A percentile compares a stretch with the other conserved stretches of the same genome.
Conservation (phyloP, 2,113 vertebrate genomes). For the Hemiscyllium ocellatum region DNA sequence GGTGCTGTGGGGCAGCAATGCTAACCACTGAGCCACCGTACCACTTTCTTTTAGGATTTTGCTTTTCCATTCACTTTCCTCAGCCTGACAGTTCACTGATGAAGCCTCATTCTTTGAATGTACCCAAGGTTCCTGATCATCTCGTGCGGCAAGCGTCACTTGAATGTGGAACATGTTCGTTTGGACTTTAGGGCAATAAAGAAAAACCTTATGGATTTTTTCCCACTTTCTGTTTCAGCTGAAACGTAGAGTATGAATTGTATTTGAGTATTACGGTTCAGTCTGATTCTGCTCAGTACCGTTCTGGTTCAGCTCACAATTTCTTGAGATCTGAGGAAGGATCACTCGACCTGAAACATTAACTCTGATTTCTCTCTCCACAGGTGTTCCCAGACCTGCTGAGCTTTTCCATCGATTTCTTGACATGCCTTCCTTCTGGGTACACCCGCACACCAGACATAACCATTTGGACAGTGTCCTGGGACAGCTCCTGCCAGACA, state of each 20-base stretch:
- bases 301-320: neutral
- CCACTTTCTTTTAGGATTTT: neutral
- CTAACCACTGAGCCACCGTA: no score
- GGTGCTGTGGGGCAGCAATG: no score
- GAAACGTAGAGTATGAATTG: neutral
- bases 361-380: no score
- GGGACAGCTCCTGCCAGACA: no score
- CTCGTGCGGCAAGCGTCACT: neutral
- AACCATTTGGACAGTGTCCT: neutral
- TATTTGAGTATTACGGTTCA: neutral
- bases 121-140: no score
- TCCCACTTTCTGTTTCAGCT: neutral
- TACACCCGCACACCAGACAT: neutral
- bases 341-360: no score
- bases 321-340: no score
- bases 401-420: no score
- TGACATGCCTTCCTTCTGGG: neutral
- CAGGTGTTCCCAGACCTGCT: no score
- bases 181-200: neutral
- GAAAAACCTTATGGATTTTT: neutral
- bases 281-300: neutral
- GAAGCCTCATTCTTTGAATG: no score
- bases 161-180: neutral
- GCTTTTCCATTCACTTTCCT: neutral
- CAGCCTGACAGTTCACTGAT: no score